Evolutionary conservation across 2,113 vertebrate genomes (phyloP).

Genomic region (Callipepla squamata): DNA sequence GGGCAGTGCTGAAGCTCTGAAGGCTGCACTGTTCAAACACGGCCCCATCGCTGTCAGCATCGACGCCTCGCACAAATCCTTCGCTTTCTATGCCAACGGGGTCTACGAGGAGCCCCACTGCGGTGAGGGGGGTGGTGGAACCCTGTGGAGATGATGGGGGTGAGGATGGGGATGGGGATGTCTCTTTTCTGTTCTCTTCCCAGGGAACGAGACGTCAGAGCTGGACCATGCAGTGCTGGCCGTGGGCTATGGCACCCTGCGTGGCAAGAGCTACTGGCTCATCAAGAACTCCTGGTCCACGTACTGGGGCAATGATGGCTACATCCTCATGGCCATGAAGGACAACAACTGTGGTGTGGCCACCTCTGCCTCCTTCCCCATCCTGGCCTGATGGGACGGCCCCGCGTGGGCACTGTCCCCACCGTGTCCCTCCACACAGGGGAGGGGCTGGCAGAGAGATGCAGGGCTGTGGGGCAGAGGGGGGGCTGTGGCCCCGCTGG

Average conservation of each 20-base stretch:
- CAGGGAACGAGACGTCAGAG: conserved; percentile 74
- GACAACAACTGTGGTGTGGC: conserved; percentile 83
- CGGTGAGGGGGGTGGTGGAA: conserved; percentile 37
- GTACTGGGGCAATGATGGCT: conserved; percentile 83
- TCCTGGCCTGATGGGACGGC: conserved; percentile 68
- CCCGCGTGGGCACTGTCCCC: neutral
- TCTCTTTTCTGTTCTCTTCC: neutral
- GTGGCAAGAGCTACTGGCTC: conserved; percentile 76
- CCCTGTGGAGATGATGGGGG: too few relatives aligned
- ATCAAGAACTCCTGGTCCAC: conserved; percentile 87
- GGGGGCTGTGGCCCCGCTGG: neutral
- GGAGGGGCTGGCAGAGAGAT: neutral
- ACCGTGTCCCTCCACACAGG: fast-evolving
- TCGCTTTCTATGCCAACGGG: conserved; percentile 76
- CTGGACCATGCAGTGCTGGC: conserved; percentile 82
- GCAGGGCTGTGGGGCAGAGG: neutral
- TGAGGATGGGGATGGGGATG: neutral
- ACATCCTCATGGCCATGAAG: conserved; percentile 84
- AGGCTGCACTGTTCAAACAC: conserved; percentile 74
- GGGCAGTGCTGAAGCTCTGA: conserved; percentile 67
- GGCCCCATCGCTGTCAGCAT: conserved; percentile 73
- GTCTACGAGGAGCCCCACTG: conserved; percentile 79
- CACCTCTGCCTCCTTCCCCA: conserved; percentile 81
- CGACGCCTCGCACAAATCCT: conserved; percentile 74
- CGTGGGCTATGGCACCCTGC: conserved; percentile 77